Evolutionary conservation across 2,113 vertebrate species (phyloP).

Genomic region (Megaceryle torquata): DNA sequence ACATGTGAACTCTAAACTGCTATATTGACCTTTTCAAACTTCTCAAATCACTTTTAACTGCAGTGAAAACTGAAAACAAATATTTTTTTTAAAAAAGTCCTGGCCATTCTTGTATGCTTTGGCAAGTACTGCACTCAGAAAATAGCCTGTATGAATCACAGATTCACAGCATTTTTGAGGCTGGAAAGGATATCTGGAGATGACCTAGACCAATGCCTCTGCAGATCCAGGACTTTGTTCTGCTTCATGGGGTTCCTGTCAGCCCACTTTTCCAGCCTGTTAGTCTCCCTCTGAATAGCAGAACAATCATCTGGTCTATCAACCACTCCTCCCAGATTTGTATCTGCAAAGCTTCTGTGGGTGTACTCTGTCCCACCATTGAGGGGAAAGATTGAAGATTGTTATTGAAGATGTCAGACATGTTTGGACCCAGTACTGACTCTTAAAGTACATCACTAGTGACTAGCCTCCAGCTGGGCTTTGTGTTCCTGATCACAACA

Average conservation of each 20-base stretch:
- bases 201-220: background rate
- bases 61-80: background rate
- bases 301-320: background rate
- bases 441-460: background rate
- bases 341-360: background rate
- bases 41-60: background rate
- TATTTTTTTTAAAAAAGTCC: background rate
- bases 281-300: background rate
- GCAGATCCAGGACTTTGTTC: background rate
- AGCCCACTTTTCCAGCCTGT: background rate
- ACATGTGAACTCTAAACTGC: background rate
- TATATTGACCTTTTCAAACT: background rate
- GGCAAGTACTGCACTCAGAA: background rate
- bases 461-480: background rate
- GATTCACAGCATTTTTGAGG: background rate
- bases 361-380: rapidly evolving
- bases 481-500: background rate
- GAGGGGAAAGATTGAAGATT: background rate
- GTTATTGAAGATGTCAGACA: background rate
- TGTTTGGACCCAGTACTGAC: background rate
- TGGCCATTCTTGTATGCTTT: rapidly evolving
- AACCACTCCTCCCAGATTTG: background rate
- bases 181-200: background rate
- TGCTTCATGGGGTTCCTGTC: background rate
- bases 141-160: background rate